A percentile compares a stretch with the other conserved stretches of the same genome.
Conservation (phyloP, 1,140 invertebrate species). For the Drosophila pallidifrons region DNA sequence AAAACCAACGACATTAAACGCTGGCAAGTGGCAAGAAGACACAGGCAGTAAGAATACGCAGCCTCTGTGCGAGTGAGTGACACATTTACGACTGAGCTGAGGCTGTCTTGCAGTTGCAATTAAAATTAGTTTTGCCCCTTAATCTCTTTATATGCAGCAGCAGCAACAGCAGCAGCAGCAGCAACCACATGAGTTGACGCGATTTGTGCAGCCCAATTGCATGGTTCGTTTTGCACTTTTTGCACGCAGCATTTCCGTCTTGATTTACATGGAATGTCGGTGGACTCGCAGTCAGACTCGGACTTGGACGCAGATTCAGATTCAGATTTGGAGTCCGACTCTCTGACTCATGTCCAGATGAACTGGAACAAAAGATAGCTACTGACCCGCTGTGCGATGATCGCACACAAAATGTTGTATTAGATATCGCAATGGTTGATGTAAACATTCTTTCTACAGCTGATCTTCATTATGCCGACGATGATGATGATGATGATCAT, state of each 20-base stretch:
- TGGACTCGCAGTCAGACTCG: neutral
- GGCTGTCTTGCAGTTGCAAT: constrained; percentile 51
- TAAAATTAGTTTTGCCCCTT: constrained; percentile 81
- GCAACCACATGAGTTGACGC: constrained; percentile 39
- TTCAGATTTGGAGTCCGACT: no score
- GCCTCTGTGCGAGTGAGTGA: constrained; percentile 64
- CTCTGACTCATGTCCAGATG: constrained; percentile 15
- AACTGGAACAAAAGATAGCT: neutral
- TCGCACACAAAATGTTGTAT: neutral
- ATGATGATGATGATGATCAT: constrained; percentile 4
- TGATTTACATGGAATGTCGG: constrained; percentile 61
- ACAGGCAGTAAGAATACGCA: neutral
- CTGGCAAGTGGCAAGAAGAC: constrained; percentile 15
- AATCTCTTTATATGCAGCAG: constrained; percentile 74
- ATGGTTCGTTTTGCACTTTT: constrained; percentile 77
- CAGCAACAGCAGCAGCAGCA: constrained; percentile 23
- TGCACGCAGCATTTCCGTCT: constrained; percentile 80
- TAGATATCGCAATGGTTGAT: neutral
- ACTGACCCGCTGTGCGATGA: neutral
- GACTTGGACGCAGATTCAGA: no score
- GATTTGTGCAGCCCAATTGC: constrained; percentile 75
- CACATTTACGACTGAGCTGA: constrained; percentile 73
- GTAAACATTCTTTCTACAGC: neutral
- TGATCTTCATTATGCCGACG: neutral
- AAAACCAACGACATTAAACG: constrained; percentile 52